Percentiles rank a stretch among this genome's conserved stretches.
Evolutionary conservation across 2,888 invertebrate species (phyloP).

Genomic region (Eupithecia vulgata): DNA sequence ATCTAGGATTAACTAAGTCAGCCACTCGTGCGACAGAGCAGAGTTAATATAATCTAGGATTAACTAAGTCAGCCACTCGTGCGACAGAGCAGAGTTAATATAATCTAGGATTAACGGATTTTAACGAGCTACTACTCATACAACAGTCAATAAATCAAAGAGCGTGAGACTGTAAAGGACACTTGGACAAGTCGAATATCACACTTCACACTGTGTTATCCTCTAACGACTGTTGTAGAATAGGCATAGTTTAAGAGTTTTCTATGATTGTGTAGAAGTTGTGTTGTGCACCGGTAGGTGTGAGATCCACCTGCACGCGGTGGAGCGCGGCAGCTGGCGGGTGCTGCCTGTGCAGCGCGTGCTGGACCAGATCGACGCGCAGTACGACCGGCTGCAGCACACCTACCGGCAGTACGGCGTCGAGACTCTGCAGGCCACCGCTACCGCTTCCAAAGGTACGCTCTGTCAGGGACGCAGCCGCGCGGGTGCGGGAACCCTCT

Average conservation of each 20-base stretch:
- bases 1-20: no score
- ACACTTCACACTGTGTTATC: no score
- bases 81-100: no score
- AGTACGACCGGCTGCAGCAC: slow-evolving; percentile 93
- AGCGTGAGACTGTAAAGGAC: no score
- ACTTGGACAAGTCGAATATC: no score
- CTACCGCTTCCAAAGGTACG: slow-evolving; percentile 30
- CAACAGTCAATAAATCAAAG: no score
- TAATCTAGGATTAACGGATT: no score
- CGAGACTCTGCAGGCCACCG: slow-evolving; percentile 69
- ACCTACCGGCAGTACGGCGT: slow-evolving; percentile 77
- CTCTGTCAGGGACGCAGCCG: no score
- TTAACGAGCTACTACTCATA: no score
- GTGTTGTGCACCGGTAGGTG: slow-evolving; percentile 84
- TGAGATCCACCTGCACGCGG: slow-evolving; percentile 93
- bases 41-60: no score
- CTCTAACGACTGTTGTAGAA: neutral
- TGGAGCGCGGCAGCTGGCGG: slow-evolving; percentile 88
- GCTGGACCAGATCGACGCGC: slow-evolving; percentile 91
- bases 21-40: no score
- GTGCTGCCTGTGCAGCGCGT: slow-evolving; percentile 91
- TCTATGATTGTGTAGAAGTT: neutral
- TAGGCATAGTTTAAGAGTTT: neutral
- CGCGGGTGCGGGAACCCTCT: no score
- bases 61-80: neutral